Conservation (phyloP, 2,797 vertebrate species). For the Sebastes itinus region DNA sequence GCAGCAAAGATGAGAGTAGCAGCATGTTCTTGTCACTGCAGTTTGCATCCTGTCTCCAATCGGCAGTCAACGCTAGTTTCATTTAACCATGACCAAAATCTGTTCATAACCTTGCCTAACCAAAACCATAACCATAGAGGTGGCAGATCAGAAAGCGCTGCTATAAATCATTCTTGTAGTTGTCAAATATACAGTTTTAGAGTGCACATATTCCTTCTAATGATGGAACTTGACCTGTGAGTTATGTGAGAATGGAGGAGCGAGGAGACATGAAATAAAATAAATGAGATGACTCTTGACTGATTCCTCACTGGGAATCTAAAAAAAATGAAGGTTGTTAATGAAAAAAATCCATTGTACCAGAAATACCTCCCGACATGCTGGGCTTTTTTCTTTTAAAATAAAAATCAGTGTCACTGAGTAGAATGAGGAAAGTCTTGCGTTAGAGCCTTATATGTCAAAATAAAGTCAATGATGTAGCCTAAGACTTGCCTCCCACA, state of each 20-base stretch:
- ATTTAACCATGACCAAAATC: neutral
- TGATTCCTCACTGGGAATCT: neutral
- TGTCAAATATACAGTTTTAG: neutral
- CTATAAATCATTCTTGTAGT: neutral
- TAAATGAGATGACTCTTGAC: neutral
- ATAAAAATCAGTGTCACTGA: neutral
- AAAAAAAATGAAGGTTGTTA: neutral
- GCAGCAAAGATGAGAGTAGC: neutral
- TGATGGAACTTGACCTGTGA: neutral
- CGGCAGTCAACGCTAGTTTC: neutral
- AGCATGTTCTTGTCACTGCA: neutral
- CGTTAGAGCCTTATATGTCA: constrained; percentile 9
- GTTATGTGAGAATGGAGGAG: neutral
- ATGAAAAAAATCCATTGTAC: neutral
- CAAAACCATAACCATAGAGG: neutral
- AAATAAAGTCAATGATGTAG: constrained; percentile 19
- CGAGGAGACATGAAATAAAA: neutral
- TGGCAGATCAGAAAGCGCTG: neutral
- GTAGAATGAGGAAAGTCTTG: constrained; percentile 24
- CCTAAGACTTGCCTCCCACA: constrained; percentile 15
- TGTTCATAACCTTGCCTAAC: neutral
- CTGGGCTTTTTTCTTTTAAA: neutral
- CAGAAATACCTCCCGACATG: neutral
- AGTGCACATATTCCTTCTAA: neutral
- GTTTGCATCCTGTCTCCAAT: neutral